Evolutionary conservation across 2,888 invertebrate species (phyloP).

Genomic region (Stenolophus ochropezus): DNA sequence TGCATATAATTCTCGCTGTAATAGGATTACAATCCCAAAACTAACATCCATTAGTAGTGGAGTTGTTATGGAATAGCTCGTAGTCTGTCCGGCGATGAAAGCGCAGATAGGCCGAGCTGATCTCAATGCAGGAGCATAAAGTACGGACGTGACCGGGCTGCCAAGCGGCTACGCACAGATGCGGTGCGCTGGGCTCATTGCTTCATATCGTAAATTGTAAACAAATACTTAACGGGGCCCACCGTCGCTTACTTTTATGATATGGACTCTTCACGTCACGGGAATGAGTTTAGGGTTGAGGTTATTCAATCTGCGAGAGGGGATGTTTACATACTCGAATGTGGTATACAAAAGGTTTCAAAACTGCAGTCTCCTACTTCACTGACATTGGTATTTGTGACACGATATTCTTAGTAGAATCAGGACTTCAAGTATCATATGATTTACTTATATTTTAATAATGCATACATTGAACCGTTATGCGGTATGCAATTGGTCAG

Average conservation of each 20-base stretch:
- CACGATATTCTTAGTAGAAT: too few relatives aligned
- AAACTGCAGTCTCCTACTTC: too few relatives aligned
- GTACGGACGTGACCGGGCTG: conserved; percentile 50
- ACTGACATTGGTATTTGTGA: too few relatives aligned
- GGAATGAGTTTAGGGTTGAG: not conserved
- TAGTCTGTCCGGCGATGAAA: conserved; percentile 32
- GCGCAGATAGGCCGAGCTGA: conserved; percentile 52
- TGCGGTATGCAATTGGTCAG: too few relatives aligned
- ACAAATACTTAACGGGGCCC: conserved; percentile 25
- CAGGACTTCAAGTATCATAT: too few relatives aligned
- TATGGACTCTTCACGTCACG: conserved; percentile 12
- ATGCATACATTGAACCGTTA: too few relatives aligned
- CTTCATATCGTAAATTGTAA: conserved; percentile 39
- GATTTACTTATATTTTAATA: too few relatives aligned
- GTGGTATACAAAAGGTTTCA: too few relatives aligned
- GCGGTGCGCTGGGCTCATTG: conserved; percentile 4
- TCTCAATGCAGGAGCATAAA: conserved; percentile 54
- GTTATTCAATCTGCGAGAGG: not conserved
- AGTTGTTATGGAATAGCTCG: not conserved
- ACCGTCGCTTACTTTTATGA: conserved; percentile 23
- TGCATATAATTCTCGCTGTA: not conserved
- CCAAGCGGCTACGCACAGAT: conserved; percentile 47
- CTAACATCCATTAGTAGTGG: not conserved
- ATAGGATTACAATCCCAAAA: not conserved
- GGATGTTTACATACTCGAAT: not conserved